Percentiles rank a stretch among this genome's conserved stretches.
These are phyloP conservation scores for Caenorhabditis angaria DNA, from an alignment of 2,888 invertebrate genomes.

Conservation along the genomic window DNA sequence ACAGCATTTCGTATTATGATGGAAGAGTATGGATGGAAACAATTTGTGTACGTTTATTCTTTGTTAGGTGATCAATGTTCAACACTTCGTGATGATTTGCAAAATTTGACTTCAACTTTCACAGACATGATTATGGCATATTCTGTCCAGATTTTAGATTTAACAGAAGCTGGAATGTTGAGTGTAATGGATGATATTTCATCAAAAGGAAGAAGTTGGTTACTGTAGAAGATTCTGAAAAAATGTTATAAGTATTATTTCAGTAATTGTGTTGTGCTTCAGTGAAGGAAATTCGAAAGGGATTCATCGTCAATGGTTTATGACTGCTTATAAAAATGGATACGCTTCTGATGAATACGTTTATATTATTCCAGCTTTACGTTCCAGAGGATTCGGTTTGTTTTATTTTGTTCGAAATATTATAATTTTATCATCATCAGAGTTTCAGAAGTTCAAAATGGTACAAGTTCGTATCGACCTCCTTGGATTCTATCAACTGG, in stretches of 20 bases:
- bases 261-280: conserved; percentile 48
- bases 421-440: too few species aligned
- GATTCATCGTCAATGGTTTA: conserved; percentile 26
- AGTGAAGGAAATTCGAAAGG: conserved; percentile 37
- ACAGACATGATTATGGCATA: background rate
- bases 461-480: conserved; percentile 13
- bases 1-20: conserved; percentile 1
- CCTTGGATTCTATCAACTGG: conserved; percentile 26
- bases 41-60: conserved; percentile 7
- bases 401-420: too few species aligned
- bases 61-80: conserved; percentile 2
- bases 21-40: conserved; percentile 5
- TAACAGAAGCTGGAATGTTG: background rate
- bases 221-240: background rate
- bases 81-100: conserved; percentile 3
- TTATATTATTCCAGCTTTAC: conserved; percentile 42
- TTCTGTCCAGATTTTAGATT: background rate
- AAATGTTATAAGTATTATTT: too few species aligned
- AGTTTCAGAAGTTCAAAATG: conserved; percentile 19
- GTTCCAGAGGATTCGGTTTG: conserved; percentile 41
- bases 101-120: background rate
- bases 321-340: conserved; percentile 32
- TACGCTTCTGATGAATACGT: conserved; percentile 57
- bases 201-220: conserved; percentile 3
- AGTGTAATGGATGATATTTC: background rate